phyloP scores from a whole-genome alignment of 2,888 invertebrate species.

The Steromphala cineraria region DNA sequence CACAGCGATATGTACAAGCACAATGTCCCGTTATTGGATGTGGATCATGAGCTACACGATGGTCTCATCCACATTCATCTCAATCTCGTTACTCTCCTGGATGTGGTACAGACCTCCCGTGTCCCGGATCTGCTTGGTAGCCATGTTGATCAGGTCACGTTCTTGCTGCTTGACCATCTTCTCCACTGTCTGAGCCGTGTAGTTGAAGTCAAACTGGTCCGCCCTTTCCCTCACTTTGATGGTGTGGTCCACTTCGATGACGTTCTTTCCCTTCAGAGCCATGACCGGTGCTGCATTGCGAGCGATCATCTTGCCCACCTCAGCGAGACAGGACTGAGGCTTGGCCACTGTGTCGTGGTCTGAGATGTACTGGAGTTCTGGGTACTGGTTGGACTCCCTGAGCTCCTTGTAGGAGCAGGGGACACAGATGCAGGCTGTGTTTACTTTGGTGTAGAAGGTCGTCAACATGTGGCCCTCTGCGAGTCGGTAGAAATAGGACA shows the following conservation, averaged over 20 bases:
- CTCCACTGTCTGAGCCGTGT: conserved; percentile 58
- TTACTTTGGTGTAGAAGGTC: conserved; percentile 65
- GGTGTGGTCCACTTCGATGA: conserved; percentile 68
- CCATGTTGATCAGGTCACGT: conserved; percentile 59
- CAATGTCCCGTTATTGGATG: too few species aligned
- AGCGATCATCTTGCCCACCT: conserved; percentile 64
- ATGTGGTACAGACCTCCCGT: conserved; percentile 65
- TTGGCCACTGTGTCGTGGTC: conserved; percentile 49
- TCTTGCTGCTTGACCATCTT: conserved; percentile 62
- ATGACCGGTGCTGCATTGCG: conserved; percentile 60
- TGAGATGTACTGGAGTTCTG: conserved; percentile 47
- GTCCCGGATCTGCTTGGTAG: conserved; percentile 62
- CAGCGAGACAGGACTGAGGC: conserved; percentile 51
- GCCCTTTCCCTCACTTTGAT: conserved; percentile 60
- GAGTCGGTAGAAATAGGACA: conserved; percentile 59
- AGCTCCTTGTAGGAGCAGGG: conserved; percentile 67
- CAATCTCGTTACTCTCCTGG: conserved; percentile 59
- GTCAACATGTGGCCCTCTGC: conserved; percentile 63
- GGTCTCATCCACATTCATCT: conserved; percentile 59
- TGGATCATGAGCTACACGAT: conserved; percentile 37
- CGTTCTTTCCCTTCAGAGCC: conserved; percentile 67
- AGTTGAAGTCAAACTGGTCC: conserved; percentile 57
- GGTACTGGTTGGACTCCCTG: conserved; percentile 49
- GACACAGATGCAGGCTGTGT: conserved; percentile 67
- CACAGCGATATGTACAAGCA: too few species aligned